A percentile compares a stretch with the other conserved stretches of the same genome.
Evolutionary conservation across 2,888 invertebrate species (phyloP).

Genomic region (Plagodis pulveraria): DNA sequence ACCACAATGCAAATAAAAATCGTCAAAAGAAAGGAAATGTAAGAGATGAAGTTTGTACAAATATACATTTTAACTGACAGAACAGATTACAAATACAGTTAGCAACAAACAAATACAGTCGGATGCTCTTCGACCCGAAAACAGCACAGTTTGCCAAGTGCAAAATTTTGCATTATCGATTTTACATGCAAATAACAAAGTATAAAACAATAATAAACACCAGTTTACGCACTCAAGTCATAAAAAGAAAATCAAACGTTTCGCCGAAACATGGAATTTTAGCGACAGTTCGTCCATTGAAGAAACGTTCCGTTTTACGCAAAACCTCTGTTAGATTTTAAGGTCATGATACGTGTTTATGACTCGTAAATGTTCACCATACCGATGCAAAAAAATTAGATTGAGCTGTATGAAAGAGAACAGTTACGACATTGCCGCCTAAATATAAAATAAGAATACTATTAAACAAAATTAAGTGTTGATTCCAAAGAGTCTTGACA

Average conservation of each 20-base stretch:
- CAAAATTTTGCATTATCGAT: background rate
- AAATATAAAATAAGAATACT: too few species aligned
- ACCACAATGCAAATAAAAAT: too few species aligned
- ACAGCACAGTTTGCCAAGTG: too few species aligned
- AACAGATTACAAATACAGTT: too few species aligned
- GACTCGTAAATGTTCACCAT: slow-evolving; percentile 45
- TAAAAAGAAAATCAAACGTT: slow-evolving; percentile 15
- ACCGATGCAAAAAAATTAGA: slow-evolving; percentile 56
- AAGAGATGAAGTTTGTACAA: too few species aligned
- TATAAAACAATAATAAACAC: slow-evolving; percentile 3
- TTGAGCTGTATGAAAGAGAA: slow-evolving; percentile 52
- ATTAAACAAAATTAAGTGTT: too few species aligned
- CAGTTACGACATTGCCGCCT: too few species aligned
- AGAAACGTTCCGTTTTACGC: slow-evolving; percentile 35
- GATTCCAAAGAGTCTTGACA: too few species aligned
- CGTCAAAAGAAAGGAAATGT: too few species aligned
- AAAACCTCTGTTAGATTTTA: slow-evolving; percentile 27
- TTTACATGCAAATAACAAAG: background rate
- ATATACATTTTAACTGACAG: too few species aligned
- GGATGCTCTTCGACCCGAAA: too few species aligned
- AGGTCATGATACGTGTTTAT: slow-evolving; percentile 28
- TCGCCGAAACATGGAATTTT: slow-evolving; percentile 23
- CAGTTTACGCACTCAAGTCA: slow-evolving; percentile 11
- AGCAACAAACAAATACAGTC: too few species aligned
- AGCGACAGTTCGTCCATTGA: slow-evolving; percentile 30